Conservation (phyloP, 1,140 invertebrate genomes). For the Oedothorax gibbosus region DNA sequence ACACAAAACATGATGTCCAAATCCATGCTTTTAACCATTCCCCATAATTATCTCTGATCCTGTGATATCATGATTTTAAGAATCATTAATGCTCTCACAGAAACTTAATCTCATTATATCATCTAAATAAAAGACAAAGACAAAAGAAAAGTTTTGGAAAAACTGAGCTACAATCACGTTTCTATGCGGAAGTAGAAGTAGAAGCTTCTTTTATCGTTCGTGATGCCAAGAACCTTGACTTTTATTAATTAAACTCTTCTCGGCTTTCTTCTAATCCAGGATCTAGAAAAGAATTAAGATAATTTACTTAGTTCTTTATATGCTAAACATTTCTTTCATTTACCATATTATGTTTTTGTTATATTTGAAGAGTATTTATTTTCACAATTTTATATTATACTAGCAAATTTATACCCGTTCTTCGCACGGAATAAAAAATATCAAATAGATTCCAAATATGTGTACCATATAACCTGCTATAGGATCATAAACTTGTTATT, state of each 20-base stretch:
- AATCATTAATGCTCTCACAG: background rate
- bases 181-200: background rate
- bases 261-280: background rate
- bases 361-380: too few relatives aligned
- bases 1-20: background rate
- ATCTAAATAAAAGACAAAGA: too few relatives aligned
- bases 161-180: constrained; percentile 1
- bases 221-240: constrained; percentile 9
- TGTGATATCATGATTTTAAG: background rate
- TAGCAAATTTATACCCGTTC: too few relatives aligned
- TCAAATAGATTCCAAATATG: too few relatives aligned
- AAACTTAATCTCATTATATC: background rate
- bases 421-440: too few relatives aligned
- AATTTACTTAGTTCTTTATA: constrained; percentile 6
- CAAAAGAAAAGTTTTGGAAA: background rate
- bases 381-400: too few relatives aligned
- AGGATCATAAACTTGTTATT: too few relatives aligned
- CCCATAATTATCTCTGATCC: background rate
- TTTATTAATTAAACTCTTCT: constrained; percentile 2
- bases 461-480: too few relatives aligned
- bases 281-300: constrained; percentile 1
- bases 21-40: too few relatives aligned
- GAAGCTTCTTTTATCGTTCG: background rate
- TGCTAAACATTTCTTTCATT: background rate
- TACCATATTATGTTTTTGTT: background rate